Base-by-base conservation (phyloP, 2,113 vertebrate genomes). In the Edolisoma coerulescens region DNA sequence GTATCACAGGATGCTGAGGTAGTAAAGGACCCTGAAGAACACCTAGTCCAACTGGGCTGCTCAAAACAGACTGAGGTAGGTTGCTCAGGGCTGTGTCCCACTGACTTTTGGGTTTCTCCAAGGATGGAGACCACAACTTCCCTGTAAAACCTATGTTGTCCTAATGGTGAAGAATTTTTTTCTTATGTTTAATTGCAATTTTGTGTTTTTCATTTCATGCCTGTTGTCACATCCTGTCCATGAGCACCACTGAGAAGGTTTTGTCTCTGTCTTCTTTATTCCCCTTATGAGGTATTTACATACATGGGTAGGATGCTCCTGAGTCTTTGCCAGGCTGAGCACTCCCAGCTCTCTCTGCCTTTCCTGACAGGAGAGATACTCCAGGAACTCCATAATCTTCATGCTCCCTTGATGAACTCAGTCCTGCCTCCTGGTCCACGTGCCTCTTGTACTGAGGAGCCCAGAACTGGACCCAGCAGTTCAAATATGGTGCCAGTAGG, bases 331-430 rank as follows among this genome's bases (percentile, higher is more conserved):
- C 21, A 60, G 33, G 18, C 28, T 75, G 52, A 78, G 45, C 12
- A 70, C 6, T 53, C 8, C 10, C 7, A 81, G 8, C 2, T 74
- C 4, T 37, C 16, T 74, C n/a, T 53, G 42, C 15, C 13, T 53
- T 85, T 82, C 28, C 6, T 70, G 22, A 24, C 10, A 63, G 18
- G 7, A 41, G 9, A 19, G 20, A 4, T 44, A 23, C 10, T 92
- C 11, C 24, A 61, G 16, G 7, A n/a, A 1, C 10, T 53, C 16
- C 52, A 53, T 26, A 16, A 26, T 33, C 12, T 44, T 75, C 21
- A 53, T 13, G 1, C 3, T n/a, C 8, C 6, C 68, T 57, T 53
- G 7, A 23, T 0, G 2, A 47, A 41, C 15, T 33, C 24, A 49
- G 22, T 69, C 32, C 41, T n/a, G 7, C 19, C 11, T 70, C 33